Evolutionary conservation across 2,113 vertebrate genomes (phyloP).

Genomic region (Sylvia atricapilla): DNA sequence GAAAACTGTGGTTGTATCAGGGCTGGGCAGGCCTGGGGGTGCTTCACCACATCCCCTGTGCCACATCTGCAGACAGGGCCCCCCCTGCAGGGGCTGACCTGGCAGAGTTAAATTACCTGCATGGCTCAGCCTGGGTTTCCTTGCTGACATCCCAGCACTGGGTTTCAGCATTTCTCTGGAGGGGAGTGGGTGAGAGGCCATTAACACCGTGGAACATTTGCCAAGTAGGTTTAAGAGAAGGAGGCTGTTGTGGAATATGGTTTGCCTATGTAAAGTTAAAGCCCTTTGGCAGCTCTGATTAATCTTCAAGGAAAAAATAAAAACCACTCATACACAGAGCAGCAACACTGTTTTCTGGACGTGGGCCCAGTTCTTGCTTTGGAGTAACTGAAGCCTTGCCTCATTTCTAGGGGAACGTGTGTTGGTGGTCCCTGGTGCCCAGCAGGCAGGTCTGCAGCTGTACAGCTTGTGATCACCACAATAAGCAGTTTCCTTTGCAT

Average conservation of each 20-base stretch:
- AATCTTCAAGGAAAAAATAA: not conserved
- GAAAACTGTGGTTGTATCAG: not conserved
- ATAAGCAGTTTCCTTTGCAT: not conserved
- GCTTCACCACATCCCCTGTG: not conserved
- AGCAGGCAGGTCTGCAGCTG: not conserved
- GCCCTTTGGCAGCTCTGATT: constrained; percentile 43
- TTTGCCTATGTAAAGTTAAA: constrained; percentile 7
- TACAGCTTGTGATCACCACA: not conserved
- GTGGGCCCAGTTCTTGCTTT: not conserved
- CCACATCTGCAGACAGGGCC: not conserved
- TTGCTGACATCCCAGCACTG: not conserved
- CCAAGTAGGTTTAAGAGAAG: constrained; percentile 21
- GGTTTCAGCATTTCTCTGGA: not conserved
- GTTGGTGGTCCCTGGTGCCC: not conserved
- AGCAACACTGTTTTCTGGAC: not conserved
- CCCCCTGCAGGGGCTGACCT: not conserved
- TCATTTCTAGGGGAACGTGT: not conserved
- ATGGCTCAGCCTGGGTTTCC: not conserved
- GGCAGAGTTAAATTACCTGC: not conserved
- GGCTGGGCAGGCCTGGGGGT: not conserved
- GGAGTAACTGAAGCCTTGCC: not conserved
- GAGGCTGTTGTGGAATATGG: not conserved
- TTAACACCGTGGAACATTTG: not conserved
- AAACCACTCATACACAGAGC: not conserved
- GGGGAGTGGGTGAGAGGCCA: not conserved